Evolutionary conservation across 2,113 vertebrate genomes (phyloP).

Genomic region (Cricetomys ansorgei): DNA sequence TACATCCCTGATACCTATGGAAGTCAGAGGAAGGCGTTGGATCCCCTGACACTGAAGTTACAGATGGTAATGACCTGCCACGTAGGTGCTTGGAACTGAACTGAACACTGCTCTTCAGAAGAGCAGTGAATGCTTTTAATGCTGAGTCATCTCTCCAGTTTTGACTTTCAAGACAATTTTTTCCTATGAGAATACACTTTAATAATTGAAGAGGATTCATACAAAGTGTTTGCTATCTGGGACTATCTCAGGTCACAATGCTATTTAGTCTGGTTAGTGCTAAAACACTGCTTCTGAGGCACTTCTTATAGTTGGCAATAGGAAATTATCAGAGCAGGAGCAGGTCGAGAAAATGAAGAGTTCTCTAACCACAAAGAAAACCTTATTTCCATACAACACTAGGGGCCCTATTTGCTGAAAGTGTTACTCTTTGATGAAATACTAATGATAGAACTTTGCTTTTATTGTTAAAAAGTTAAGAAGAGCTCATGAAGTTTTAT

Average conservation of each 20-base stretch:
- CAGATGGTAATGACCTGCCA: not conserved
- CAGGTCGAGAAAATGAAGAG: not conserved
- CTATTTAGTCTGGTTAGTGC: not conserved
- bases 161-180: conserved; percentile 15
- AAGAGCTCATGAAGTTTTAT: not conserved
- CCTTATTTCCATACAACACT: not conserved
- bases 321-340: not conserved
- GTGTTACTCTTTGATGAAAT: conserved; percentile 14
- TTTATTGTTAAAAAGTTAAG: not conserved
- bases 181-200: not conserved
- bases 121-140: not conserved
- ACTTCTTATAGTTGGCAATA: not conserved
- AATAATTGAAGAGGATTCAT: not conserved
- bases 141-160: not conserved
- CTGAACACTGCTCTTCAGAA: not conserved
- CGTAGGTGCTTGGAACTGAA: not conserved
- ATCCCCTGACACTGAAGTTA: not conserved
- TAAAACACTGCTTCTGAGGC: conserved; percentile 18
- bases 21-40: not conserved
- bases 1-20: not conserved
- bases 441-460: not conserved
- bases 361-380: not conserved
- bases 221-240: not conserved
- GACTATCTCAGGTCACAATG: not conserved
- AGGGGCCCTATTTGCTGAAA: not conserved